Evolutionary conservation across 2,113 vertebrate genomes (phyloP).

Genomic region (Megaceryle torquata): DNA sequence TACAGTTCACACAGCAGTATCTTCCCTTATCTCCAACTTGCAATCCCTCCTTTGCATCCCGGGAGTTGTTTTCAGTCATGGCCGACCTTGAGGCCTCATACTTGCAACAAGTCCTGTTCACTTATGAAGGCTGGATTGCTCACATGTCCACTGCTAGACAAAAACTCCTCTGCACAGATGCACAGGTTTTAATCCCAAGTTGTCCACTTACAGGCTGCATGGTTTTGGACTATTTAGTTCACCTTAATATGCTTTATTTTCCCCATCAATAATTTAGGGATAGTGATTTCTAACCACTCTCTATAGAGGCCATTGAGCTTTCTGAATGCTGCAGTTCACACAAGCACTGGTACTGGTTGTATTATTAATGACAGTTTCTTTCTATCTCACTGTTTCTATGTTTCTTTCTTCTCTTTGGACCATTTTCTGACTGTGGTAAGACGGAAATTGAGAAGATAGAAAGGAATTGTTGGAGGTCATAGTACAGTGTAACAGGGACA

Average conservation of each 20-base stretch:
- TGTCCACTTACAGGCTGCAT: background rate
- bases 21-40: too few relatives aligned
- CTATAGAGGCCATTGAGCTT: background rate
- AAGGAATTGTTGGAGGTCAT: background rate
- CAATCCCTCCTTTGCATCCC: too few relatives aligned
- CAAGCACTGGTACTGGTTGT: background rate
- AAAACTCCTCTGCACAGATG: too few relatives aligned
- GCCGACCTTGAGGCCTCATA: too few relatives aligned
- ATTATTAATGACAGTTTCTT: background rate
- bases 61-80: too few relatives aligned
- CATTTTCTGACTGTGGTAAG: background rate
- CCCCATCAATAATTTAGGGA: background rate
- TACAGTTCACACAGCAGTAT: too few relatives aligned
- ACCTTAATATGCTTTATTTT: background rate
- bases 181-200: background rate
- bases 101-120: too few relatives aligned
- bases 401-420: slow-evolving; percentile 18
- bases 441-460: slow-evolving; percentile 5
- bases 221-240: background rate
- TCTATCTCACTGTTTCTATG: background rate
- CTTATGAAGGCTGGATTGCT: too few relatives aligned
- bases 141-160: too few relatives aligned
- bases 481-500: background rate
- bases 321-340: rapidly evolving
- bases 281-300: background rate